Percentiles rank a stretch among this genome's conserved stretches.
Conservation (phyloP, 2,113 vertebrate genomes). For the Abramis brama region DNA sequence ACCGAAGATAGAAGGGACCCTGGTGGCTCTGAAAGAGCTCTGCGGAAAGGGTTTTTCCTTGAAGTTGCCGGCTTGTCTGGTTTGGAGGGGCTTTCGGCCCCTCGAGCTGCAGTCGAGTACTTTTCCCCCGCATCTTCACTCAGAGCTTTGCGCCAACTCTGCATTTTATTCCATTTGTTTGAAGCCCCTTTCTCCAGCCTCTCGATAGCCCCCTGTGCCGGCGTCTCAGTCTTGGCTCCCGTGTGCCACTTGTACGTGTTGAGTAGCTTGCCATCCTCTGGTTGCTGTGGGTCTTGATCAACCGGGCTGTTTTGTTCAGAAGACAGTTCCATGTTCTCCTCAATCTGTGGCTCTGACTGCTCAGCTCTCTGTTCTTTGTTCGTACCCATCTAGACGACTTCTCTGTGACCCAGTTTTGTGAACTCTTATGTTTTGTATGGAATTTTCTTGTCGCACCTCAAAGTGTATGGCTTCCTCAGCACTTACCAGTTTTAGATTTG, state of each 20-base stretch:
- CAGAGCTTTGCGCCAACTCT: conserved; percentile 82
- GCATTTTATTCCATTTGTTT: conserved; percentile 78
- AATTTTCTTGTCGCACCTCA: background rate
- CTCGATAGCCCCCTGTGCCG: conserved; percentile 50
- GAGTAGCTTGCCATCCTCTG: conserved; percentile 65
- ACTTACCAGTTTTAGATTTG: background rate
- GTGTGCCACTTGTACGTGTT: conserved; percentile 80
- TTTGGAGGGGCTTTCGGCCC: conserved; percentile 51
- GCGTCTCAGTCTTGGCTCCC: conserved; percentile 62
- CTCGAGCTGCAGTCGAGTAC: background rate
- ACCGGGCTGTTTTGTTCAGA: conserved; percentile 56
- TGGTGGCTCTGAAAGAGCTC: conserved; percentile 82
- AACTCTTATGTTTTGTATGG: background rate
- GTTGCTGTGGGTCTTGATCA: conserved; percentile 47
- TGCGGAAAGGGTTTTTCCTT: conserved; percentile 83
- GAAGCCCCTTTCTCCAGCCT: conserved; percentile 68
- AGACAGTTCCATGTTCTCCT: conserved; percentile 56
- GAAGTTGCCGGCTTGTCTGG: conserved; percentile 41
- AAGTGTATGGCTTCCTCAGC: background rate
- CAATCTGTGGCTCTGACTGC: conserved; percentile 51
- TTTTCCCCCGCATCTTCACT: conserved; percentile 74
- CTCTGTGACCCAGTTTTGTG: background rate
- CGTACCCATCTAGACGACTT: conserved; percentile 69
- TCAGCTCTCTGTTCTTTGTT: conserved; percentile 69
- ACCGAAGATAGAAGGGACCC: conserved; percentile 66